Evolutionary conservation across 2,113 vertebrate genomes (phyloP).

Genomic region (Paraplagusia blochii): DNA sequence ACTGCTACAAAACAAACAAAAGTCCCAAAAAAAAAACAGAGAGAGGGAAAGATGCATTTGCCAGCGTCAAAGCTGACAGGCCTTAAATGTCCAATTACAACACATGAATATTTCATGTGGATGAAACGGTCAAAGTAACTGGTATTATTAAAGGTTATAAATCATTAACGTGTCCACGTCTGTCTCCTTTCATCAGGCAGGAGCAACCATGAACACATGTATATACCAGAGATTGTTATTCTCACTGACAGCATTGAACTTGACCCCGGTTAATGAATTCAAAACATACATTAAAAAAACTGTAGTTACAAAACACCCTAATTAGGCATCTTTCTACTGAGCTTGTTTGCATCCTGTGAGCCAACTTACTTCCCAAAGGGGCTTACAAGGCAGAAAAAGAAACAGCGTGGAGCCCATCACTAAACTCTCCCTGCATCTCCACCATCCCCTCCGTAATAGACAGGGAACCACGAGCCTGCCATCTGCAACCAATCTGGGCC

Average conservation of each 20-base stretch:
- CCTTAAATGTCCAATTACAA: constrained; percentile 73
- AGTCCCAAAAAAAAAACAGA: constrained; percentile 15
- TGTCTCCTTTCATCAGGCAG: constrained; percentile 17
- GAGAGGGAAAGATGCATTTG: constrained; percentile 37
- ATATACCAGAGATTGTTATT: constrained; percentile 16
- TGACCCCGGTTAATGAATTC: background rate
- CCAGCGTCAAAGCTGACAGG: constrained; percentile 27
- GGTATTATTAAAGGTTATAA: constrained; percentile 67
- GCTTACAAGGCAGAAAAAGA: constrained; percentile 29
- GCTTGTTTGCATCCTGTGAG: constrained; percentile 26
- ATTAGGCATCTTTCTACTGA: constrained; percentile 13
- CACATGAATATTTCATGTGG: constrained; percentile 71
- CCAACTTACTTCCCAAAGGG: constrained; percentile 20
- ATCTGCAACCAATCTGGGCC: constrained; percentile 76
- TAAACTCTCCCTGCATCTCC: constrained; percentile 44
- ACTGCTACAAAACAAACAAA: constrained; percentile 43
- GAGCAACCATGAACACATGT: constrained; percentile 31
- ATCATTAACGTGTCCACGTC: constrained; percentile 56
- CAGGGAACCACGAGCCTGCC: constrained; percentile 52
- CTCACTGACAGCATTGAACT: constrained; percentile 11
- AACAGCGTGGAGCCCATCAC: constrained; percentile 44
- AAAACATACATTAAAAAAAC: constrained; percentile 13
- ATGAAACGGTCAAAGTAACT: constrained; percentile 66
- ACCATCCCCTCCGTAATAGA: constrained; percentile 47
- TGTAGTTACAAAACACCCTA: background rate